phyloP scores from a whole-genome alignment of 2,888 invertebrate genomes.

The Lycophotia porphyrea region DNA sequence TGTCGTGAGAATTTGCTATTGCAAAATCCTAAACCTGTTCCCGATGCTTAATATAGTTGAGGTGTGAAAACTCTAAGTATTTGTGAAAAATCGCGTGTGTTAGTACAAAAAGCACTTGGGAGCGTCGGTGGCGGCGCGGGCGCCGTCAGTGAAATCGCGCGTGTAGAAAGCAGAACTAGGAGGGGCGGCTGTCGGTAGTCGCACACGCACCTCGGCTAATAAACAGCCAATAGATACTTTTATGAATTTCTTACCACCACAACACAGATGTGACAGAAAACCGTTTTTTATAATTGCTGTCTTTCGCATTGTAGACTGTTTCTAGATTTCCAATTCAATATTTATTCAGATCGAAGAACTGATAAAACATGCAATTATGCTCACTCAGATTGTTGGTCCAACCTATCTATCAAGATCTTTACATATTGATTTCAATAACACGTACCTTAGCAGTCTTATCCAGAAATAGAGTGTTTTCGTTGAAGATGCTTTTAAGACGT shows the following conservation, averaged over 20 bases:
- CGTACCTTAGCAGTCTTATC: conserved; percentile 31
- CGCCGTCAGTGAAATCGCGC: conserved; percentile 88
- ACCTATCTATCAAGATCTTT: conserved; percentile 21
- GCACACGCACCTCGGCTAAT: conserved; percentile 78
- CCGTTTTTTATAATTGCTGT: conserved; percentile 20
- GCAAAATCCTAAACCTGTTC: conserved; percentile 25
- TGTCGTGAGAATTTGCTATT: conserved; percentile 15
- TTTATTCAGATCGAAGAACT: conserved; percentile 41
- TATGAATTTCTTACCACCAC: conserved; percentile 51
- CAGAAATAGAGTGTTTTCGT: conserved; percentile 41
- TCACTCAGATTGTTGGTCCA: conserved; percentile 25
- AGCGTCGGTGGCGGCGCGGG: conserved; percentile 64
- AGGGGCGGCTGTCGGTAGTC: conserved; percentile 76
- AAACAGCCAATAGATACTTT: conserved; percentile 71
- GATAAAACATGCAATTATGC: conserved; percentile 37
- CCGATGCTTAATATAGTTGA: conserved; percentile 65
- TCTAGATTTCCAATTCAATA: conserved; percentile 46
- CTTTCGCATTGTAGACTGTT: conserved; percentile 7
- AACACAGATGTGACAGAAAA: conserved; percentile 30
- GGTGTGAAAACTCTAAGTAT: conserved; percentile 77
- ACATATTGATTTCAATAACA: conserved; percentile 37
- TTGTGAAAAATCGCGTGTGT: conserved; percentile 85
- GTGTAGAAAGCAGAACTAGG: conserved; percentile 90
- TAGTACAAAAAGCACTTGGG: conserved; percentile 75
- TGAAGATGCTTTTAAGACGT: conserved; percentile 51